These are phyloP conservation scores for Cryptocephalus moraei DNA, from an alignment of 2,888 invertebrate genomes.

Conservation along the genomic window DNA sequence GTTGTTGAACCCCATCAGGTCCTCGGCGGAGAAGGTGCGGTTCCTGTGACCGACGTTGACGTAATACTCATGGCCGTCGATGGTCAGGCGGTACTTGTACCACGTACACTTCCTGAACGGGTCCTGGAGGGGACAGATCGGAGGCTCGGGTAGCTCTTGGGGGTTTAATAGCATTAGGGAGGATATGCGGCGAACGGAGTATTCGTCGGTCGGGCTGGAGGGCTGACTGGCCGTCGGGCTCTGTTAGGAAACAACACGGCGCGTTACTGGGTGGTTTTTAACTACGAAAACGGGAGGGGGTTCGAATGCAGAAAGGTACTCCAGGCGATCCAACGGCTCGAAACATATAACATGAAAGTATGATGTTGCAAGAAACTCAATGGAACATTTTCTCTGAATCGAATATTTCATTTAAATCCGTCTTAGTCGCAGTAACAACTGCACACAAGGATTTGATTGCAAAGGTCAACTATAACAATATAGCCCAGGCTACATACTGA, in stretches of 20 bases:
- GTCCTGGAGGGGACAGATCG: slow-evolving; percentile 9
- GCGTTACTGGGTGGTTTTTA: no score
- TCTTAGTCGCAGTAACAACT: no score
- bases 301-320: neutral
- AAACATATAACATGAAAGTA: neutral
- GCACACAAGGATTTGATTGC: no score
- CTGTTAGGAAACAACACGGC: slow-evolving; percentile 19
- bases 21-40: slow-evolving; percentile 54
- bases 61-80: slow-evolving; percentile 42
- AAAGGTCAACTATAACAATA: no score
- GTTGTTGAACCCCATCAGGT: slow-evolving; percentile 72
- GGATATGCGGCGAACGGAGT: slow-evolving; percentile 48
- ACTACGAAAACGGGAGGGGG: no score
- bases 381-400: no score
- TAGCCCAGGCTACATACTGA: no score
- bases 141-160: slow-evolving; percentile 29
- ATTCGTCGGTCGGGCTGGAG: slow-evolving; percentile 39
- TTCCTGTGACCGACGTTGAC: slow-evolving; percentile 51
- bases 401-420: no score
- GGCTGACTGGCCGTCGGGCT: slow-evolving; percentile 37
- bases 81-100: slow-evolving; percentile 50
- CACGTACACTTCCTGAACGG: slow-evolving; percentile 41
- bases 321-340: neutral
- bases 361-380: neutral
- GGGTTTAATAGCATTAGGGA: slow-evolving; percentile 48